These are phyloP conservation scores for Pollimyrus isidori DNA, from an alignment of 2,113 vertebrate genomes.

Conservation along the genomic window DNA sequence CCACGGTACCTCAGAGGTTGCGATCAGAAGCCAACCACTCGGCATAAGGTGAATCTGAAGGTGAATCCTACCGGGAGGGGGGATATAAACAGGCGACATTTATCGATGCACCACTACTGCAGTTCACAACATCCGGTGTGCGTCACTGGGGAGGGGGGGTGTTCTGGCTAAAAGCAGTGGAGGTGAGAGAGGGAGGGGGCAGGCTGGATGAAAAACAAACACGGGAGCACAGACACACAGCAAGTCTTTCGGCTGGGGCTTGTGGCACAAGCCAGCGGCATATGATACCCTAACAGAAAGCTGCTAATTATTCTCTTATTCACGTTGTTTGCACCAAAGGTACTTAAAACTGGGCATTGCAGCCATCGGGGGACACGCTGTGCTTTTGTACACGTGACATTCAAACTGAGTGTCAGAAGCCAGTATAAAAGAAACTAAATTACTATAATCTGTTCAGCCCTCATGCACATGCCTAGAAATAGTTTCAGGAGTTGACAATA, in stretches of 20 bases:
- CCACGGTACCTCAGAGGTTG: neutral
- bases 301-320: conserved; percentile 30
- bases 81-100: neutral
- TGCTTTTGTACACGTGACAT: neutral
- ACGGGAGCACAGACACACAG: neutral
- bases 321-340: conserved; percentile 33
- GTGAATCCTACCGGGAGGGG: neutral
- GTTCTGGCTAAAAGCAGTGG: neutral
- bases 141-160: neutral
- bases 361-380: neutral
- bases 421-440: conserved; percentile 6
- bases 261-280: conserved; percentile 34
- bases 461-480: neutral
- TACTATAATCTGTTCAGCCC: neutral
- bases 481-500: neutral
- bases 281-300: conserved; percentile 36
- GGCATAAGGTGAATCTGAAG: neutral
- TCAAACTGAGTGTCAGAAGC: neutral
- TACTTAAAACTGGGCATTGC: conserved; percentile 36
- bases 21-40: neutral
- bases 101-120: neutral
- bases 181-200: neutral
- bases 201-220: neutral
- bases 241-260: conserved; percentile 31
- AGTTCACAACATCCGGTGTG: neutral